Percentiles rank a stretch among this genome's conserved stretches.
phyloP scores from a whole-genome alignment of 2,113 vertebrate genomes.

The Petrocephalus zakoni region DNA sequence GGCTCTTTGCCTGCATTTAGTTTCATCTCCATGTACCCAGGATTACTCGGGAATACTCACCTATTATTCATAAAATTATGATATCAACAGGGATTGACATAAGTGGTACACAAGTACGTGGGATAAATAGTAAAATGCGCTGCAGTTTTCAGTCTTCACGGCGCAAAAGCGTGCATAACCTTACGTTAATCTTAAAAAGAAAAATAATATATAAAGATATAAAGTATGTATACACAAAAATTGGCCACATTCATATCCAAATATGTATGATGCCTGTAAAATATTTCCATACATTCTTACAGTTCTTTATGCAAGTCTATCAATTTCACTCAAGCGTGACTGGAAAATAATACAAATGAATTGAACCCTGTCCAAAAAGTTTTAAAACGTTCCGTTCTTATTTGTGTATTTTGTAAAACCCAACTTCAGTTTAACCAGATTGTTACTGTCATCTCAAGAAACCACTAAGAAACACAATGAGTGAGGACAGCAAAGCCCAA shows the following conservation, averaged over 20 bases:
- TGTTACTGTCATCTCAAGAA: neutral
- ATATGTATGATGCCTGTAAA: neutral
- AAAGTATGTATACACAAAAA: neutral
- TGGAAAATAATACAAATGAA: neutral
- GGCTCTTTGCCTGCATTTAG: constrained; percentile 44
- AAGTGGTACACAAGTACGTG: too few relatives aligned
- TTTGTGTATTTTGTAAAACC: neutral
- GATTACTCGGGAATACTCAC: neutral
- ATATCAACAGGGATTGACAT: too few relatives aligned
- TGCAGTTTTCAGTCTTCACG: too few relatives aligned
- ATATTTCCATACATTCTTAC: neutral
- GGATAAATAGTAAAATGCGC: too few relatives aligned
- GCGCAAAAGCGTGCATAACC: too few relatives aligned
- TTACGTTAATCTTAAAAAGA: too few relatives aligned
- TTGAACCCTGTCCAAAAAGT: neutral
- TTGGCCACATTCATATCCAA: neutral
- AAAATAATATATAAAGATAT: too few relatives aligned
- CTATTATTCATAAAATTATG: neutral
- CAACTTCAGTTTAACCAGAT: neutral
- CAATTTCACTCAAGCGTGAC: neutral
- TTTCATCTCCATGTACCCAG: neutral
- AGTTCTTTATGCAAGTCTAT: neutral
- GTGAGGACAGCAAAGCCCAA: neutral
- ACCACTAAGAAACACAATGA: constrained; percentile 1
- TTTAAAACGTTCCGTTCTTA: neutral